Percentiles rank a stretch among this genome's conserved stretches.
phyloP scores from a whole-genome alignment of 2,113 vertebrate species.

The Isurus oxyrinchus region DNA sequence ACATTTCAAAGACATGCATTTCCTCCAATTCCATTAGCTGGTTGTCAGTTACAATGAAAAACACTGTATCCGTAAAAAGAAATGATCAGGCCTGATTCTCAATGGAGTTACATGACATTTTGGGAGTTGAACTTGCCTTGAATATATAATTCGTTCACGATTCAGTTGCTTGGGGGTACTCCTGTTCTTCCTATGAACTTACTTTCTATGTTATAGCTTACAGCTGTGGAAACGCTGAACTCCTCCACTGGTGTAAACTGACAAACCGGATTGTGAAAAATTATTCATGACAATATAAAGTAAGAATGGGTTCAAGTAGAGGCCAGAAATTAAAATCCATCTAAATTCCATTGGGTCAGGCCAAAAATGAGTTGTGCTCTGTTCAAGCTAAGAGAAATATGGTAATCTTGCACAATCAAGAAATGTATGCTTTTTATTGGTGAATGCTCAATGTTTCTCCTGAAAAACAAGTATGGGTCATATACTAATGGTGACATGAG shows the following conservation, averaged over 20 bases:
- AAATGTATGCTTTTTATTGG: not conserved
- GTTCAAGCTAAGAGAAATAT: not conserved
- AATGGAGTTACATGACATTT: not conserved
- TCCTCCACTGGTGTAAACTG: not conserved
- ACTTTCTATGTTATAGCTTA: not conserved
- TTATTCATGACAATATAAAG: not conserved
- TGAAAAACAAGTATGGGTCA: not conserved
- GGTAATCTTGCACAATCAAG: not conserved
- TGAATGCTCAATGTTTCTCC: not conserved
- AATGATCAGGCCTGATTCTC: not conserved
- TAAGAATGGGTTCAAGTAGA: not conserved
- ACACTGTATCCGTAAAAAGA: not conserved
- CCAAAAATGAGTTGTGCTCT: not conserved
- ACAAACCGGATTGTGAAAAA: not conserved
- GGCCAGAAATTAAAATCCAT: constrained; percentile 4
- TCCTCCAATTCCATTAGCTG: not conserved
- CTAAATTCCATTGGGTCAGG: not conserved
- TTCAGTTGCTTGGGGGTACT: constrained; percentile 3
- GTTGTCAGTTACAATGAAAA: not conserved
- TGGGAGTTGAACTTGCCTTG: not conserved
- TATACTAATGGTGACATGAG: not conserved
- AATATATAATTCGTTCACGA: not conserved
- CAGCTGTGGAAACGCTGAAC: not conserved
- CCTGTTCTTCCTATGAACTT: not conserved
- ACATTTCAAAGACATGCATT: not conserved